Conservation (phyloP, 35 echinoderm and acorn worm species). For the Ptychodera flava region DNA sequence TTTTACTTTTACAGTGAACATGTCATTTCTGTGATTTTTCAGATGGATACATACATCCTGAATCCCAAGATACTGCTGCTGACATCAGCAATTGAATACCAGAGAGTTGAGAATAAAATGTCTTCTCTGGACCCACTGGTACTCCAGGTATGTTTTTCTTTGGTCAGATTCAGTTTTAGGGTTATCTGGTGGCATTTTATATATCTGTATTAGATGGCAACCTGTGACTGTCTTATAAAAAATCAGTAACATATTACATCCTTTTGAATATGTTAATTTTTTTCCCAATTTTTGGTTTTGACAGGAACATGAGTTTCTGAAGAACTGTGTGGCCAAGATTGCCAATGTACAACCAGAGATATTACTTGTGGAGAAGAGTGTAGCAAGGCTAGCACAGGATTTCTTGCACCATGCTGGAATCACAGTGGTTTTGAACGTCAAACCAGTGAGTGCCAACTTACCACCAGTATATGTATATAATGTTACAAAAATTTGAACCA, state of each 20-base stretch:
- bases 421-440: constrained; percentile 78
- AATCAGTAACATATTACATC: no score
- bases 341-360: constrained; percentile 60
- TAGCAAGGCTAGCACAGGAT: constrained; percentile 83
- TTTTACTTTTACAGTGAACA: no score
- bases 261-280: no score
- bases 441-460: constrained; percentile 88
- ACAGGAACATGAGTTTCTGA: constrained; percentile 95
- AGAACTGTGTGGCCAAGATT: constrained; percentile 90
- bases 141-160: constrained; percentile 51
- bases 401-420: constrained; percentile 73
- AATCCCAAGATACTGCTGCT: constrained; percentile 78
- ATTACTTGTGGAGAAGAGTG: constrained; percentile 91
- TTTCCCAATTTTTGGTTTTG: no score
- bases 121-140: constrained; percentile 84
- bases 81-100: constrained; percentile 80
- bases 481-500: no score
- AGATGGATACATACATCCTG: constrained; percentile 60
- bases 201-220: no score
- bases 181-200: no score
- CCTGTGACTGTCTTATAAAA: no score
- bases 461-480: no score
- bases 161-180: no score
- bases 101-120: constrained; percentile 91
- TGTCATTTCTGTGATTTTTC: no score